A percentile compares a stretch with the other conserved stretches of the same genome.
phyloP scores from a whole-genome alignment of 2,113 vertebrate species.

The Chitala chitala region DNA sequence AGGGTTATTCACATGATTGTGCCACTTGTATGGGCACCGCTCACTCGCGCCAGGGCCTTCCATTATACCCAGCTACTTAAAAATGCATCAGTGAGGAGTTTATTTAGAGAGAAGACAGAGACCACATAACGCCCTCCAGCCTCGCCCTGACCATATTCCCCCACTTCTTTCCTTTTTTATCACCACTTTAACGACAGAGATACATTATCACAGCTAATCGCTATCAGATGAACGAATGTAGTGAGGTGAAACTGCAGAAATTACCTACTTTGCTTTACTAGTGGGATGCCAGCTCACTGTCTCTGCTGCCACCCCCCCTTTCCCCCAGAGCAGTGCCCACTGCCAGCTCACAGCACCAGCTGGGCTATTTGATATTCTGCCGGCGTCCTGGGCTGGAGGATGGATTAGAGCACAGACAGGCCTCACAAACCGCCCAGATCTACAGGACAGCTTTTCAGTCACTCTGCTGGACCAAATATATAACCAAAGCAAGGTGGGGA shows the following conservation, averaged over 20 bases:
- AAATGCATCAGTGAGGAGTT: constrained; percentile 41
- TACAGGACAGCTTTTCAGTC: constrained; percentile 76
- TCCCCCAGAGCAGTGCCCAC: no score
- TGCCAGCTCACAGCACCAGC: constrained; percentile 23
- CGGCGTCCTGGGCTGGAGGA: constrained; percentile 64
- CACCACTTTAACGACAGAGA: constrained; percentile 70
- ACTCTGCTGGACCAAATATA: constrained; percentile 55
- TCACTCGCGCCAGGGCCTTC: constrained; percentile 18
- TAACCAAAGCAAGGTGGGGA: constrained; percentile 50
- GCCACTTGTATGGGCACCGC: background rate
- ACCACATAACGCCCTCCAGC: constrained; percentile 48
- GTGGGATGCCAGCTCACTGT: constrained; percentile 14
- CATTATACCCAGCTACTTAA: constrained; percentile 26
- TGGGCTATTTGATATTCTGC: constrained; percentile 69
- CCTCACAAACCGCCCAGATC: constrained; percentile 66
- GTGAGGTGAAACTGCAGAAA: constrained; percentile 75
- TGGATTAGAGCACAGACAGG: constrained; percentile 81
- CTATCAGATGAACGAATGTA: constrained; percentile 85
- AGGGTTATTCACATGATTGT: background rate
- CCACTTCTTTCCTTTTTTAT: constrained; percentile 49
- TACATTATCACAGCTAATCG: constrained; percentile 86
- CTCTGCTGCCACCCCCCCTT: constrained; percentile 51
- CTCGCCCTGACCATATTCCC: no score
- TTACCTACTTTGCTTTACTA: constrained; percentile 62
- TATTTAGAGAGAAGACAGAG: constrained; percentile 47